Base-by-base conservation (phyloP, 2,113 vertebrate genomes). In the Leiothrix lutea region DNA sequence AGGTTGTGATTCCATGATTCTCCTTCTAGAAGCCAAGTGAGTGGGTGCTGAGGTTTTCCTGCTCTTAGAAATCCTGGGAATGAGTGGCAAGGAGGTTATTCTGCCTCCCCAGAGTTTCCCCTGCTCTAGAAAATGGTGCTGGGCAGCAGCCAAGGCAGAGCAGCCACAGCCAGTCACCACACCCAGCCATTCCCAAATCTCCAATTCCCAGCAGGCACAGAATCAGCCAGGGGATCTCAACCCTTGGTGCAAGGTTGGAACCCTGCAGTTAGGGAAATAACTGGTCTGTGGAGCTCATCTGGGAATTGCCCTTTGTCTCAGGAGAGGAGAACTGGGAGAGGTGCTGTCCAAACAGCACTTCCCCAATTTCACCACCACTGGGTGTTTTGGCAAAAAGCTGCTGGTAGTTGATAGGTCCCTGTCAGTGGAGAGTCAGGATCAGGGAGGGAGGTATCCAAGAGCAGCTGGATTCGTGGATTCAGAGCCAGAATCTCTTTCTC, bases 341-440 rank as follows among this genome's bases (percentile, higher is more conserved):
- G 9, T 66, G 47, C 56, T 61, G 18, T 7, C 25, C 58, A 6
- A 48, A 15, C 0, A 92, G 44, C 58, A 44, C 14, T 13, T 38
- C 29, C 36, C 45, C 35, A 24, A 0, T 31, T 45, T 50, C 64
- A 78, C 42, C 45, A 3, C 19, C 5, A 5, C 6, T 18, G 58
- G 8, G 22, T n/a, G 65, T 51, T 85, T 25, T 25, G 44, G 40
- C 16, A 19, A 21, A 79, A 79, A 60, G 0, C 8, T 21, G 26
- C 62, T 17, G 26, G 13, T 11, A 14, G 28, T 69, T 24, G 8
- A 0, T 0, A 12, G 2, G 2, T 31, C 1, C n/a, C 38, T 29
- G 3, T 8, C 74, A 21, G 35, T 2, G 51, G 51, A 23, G 44
- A 14, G 84, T 2, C 16, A 31, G 71, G 75, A 61, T 25, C 36